These are phyloP conservation scores for Rhinatrema bivittatum DNA, from an alignment of 2,797 vertebrate species.

Conservation along the genomic window DNA sequence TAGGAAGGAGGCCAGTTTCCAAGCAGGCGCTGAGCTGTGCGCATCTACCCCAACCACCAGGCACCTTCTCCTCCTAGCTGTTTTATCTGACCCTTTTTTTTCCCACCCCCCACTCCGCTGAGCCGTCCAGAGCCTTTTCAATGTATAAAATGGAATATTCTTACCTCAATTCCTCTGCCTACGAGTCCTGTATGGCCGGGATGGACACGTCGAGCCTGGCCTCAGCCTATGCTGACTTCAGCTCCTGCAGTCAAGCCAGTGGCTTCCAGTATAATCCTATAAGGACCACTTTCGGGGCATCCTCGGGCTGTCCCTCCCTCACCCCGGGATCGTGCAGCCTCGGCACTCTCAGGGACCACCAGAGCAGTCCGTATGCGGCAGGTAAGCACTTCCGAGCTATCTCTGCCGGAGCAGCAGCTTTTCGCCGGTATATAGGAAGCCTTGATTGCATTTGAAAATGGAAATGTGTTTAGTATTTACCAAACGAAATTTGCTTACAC, in stretches of 20 bases:
- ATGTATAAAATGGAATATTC: conserved; percentile 99
- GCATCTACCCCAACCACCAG: conserved; percentile 82
- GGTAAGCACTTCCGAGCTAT: conserved; percentile 78
- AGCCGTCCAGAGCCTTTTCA: conserved; percentile 87
- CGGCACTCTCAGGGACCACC: conserved; percentile 96
- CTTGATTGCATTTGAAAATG: conserved; percentile 98
- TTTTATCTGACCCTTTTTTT: conserved; percentile 52
- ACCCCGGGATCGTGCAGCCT: conserved; percentile 97
- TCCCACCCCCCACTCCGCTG: conserved; percentile 50
- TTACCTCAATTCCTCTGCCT: conserved; percentile 99
- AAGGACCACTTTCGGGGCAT: conserved; percentile 97
- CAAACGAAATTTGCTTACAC: conserved; percentile 99
- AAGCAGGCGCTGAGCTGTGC: conserved; percentile 94
- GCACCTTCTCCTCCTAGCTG: conserved; percentile 61
- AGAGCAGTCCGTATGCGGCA: conserved; percentile 98
- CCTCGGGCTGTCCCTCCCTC: conserved; percentile 94
- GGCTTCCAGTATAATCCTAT: conserved; percentile 99
- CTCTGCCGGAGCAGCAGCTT: conserved; percentile 61
- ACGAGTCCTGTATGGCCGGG: conserved; percentile 99
- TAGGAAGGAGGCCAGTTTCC: conserved; percentile 98
- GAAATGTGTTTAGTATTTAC: conserved; percentile 99
- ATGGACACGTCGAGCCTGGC: conserved; percentile 98
- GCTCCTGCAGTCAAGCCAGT: conserved; percentile 98
- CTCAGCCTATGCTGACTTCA: conserved; percentile 99
- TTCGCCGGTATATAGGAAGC: conserved; percentile 82